Conservation (phyloP, 92 coral and sea anemone genomes). For the Porites divaricata region DNA sequence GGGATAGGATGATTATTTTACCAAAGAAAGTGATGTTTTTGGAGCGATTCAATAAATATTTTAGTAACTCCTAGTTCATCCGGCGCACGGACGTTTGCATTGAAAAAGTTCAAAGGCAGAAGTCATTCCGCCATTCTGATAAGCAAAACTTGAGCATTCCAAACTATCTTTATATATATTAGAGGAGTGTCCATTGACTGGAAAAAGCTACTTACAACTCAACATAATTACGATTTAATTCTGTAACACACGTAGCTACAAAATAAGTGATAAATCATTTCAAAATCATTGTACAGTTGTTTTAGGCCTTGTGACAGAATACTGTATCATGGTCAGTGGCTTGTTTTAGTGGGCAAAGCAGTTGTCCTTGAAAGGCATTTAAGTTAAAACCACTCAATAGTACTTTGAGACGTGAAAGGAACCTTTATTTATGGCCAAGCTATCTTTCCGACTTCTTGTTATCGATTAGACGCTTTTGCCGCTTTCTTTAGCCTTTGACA, state of each 20-base stretch:
- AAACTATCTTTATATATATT: no score
- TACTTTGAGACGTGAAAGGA: not conserved
- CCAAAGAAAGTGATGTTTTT: constrained; percentile 23
- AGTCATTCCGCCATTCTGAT: no score
- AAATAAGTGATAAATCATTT: not conserved
- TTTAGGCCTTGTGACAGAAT: no score
- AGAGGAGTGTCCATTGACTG: no score
- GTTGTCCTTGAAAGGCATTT: not conserved
- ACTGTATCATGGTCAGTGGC: not conserved
- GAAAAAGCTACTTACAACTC: no score
- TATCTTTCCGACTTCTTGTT: constrained; percentile 23
- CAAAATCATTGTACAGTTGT: not conserved
- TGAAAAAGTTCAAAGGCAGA: no score
- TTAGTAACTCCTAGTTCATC: not conserved
- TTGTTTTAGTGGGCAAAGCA: not conserved
- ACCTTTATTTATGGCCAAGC: not conserved
- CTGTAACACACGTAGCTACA: no score
- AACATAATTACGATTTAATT: no score
- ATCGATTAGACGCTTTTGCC: constrained; percentile 3
- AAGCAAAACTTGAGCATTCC: no score
- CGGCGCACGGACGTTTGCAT: not conserved
- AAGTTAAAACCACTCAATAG: not conserved
- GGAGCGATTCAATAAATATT: not conserved
- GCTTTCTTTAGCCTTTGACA: constrained; percentile 23
- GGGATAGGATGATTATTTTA: constrained; percentile 31